phyloP scores from a whole-genome alignment of 2,113 vertebrate genomes.

The Clarias batrachus region DNA sequence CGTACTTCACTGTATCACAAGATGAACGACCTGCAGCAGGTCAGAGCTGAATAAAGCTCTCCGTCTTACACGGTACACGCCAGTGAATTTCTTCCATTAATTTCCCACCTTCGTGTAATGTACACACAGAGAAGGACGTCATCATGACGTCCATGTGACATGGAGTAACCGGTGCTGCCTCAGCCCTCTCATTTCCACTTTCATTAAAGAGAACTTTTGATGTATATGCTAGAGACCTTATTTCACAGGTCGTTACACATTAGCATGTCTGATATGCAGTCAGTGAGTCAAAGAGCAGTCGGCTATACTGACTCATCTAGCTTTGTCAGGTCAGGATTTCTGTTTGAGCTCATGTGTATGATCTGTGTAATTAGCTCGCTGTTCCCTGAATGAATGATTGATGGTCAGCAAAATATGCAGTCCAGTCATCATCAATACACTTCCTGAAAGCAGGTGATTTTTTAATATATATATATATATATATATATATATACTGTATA shows the following conservation, averaged over 20 bases:
- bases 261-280: constrained; percentile 15
- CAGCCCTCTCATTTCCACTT: constrained; percentile 12
- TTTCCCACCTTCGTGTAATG: constrained; percentile 1
- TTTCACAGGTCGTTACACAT: constrained; percentile 47
- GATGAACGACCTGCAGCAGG: constrained; percentile 1
- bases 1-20: not conserved
- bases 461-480: not conserved
- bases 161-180: constrained; percentile 16
- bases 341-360: constrained; percentile 29
- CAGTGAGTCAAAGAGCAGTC: constrained; percentile 46
- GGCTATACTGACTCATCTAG: constrained; percentile 41
- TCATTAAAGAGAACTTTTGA: constrained; percentile 1
- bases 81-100: constrained; percentile 22
- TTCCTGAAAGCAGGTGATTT: not conserved
- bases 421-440: not conserved
- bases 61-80: not conserved
- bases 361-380: constrained; percentile 7
- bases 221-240: constrained; percentile 48
- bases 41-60: constrained; percentile 20
- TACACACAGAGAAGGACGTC: constrained; percentile 17
- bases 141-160: constrained; percentile 47
- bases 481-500: not conserved
- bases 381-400: constrained; percentile 32
- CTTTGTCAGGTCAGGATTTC: constrained; percentile 55
- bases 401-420: constrained; percentile 6